Base-by-base conservation (phyloP, 2,888 invertebrate genomes). In the Cosmorhoe ocellata region DNA sequence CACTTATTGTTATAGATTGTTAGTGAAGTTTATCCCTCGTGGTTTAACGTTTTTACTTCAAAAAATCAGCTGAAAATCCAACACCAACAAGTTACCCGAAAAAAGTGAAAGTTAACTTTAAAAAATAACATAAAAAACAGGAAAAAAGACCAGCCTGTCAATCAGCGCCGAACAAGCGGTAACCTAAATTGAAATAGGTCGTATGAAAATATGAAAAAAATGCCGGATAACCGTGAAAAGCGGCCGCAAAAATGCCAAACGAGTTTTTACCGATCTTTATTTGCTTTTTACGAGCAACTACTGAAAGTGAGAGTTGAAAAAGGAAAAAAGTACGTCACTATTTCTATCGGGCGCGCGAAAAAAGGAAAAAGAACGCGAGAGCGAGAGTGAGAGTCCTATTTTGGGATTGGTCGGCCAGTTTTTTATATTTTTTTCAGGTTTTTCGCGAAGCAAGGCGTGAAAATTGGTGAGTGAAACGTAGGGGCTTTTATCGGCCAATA, bases 261-360 rank as follows among this genome's bases (percentile, higher is more conserved):
- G 76, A 75, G 67, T 76, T 82, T 84, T 84, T 80, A 74, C 78
- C 78, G 69, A 85, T 86, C 80, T 86, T 84, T 87, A 85, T 89
- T 88, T 84, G 85, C 81, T 79, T 84, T 83, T 86, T 79, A 79
- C 82, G 81, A 81, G 79, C 81, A 74, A 81, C 81, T 76, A 80
- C 33, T 71, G 79, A 89, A 81, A 89, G 74, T 69, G 88, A 84
- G 76, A 85, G 85, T 79, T 72, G 71, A 77, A 81, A 83, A 81
- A 76, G 78, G 30, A 81, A 84, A 86, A 84, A 85, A 86, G 83
- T 78, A 79, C 84, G 82, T 83, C 88, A 88, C 88, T 86, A 84
- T 82, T 87, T 80, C 87, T 87, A 87, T 84, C 81, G 86, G 79
- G 77, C 76, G 76, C 74, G 74, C 67, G 76, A 77, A 77, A 81